These are phyloP conservation scores for Drosophila nannoptera DNA, from an alignment of 1,140 invertebrate species.

Conservation along the genomic window DNA sequence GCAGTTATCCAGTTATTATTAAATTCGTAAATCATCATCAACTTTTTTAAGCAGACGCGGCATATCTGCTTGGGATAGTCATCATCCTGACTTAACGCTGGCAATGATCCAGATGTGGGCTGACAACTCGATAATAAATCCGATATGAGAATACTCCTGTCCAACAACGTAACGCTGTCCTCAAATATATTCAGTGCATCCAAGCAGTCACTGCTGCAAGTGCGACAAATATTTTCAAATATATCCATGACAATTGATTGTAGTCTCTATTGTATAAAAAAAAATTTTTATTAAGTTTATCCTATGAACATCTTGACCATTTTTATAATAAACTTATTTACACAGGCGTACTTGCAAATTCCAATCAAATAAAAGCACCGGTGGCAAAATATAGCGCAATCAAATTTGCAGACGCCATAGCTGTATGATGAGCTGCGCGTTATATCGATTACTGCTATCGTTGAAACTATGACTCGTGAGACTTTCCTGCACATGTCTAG, in stretches of 20 bases:
- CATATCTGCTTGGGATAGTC: conserved; percentile 67
- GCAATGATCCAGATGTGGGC: conserved; percentile 25
- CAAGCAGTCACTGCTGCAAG: conserved; percentile 62
- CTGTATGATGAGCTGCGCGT: background rate
- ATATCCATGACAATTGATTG: conserved; percentile 50
- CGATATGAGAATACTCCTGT: conserved; percentile 28
- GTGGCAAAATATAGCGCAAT: background rate
- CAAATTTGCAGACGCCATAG: background rate
- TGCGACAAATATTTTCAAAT: conserved; percentile 67
- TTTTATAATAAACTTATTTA: background rate
- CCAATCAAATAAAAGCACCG: background rate
- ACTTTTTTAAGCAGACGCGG: conserved; percentile 52
- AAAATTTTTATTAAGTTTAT: background rate
- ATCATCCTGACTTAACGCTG: conserved; percentile 21
- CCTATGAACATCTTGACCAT: background rate
- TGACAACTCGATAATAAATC: conserved; percentile 40
- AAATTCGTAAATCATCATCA: conserved; percentile 55
- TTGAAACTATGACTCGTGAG: background rate
- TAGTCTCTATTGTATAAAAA: background rate
- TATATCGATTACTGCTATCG: conserved; percentile 10
- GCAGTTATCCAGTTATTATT: conserved; percentile 48
- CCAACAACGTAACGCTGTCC: conserved; percentile 3
- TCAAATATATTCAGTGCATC: conserved; percentile 49
- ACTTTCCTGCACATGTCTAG: background rate
- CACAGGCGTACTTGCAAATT: background rate